Evolutionary conservation across 2,113 vertebrate species (phyloP).

Genomic region (Gorsachius goisagi): DNA sequence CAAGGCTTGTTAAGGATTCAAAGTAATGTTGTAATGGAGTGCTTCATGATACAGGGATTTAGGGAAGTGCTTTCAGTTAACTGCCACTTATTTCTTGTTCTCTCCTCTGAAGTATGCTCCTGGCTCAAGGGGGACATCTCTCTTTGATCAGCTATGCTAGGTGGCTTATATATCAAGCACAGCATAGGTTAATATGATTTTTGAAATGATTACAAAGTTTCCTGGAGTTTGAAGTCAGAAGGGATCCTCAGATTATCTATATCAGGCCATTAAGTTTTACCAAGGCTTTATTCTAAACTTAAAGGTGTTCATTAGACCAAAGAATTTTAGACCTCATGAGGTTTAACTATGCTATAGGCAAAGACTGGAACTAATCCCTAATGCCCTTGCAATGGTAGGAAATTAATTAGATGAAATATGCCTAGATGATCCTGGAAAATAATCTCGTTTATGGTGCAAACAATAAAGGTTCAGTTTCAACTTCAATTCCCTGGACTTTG

Average conservation of each 20-base stretch:
- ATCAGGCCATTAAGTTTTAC: conserved; percentile 37
- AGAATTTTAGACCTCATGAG: conserved; percentile 26
- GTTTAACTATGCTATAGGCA: conserved; percentile 26
- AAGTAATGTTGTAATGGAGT: conserved; percentile 1
- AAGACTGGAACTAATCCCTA: conserved; percentile 38
- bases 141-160: conserved; percentile 37
- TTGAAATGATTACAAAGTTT: conserved; percentile 30
- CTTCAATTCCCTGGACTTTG: neutral
- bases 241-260: neutral
- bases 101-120: neutral
- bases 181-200: conserved; percentile 43
- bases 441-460: neutral
- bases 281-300: conserved; percentile 42
- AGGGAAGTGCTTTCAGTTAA: conserved; percentile 15
- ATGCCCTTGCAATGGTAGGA: neutral
- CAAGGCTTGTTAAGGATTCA: neutral
- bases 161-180: conserved; percentile 21
- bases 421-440: neutral
- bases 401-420: conserved; percentile 51
- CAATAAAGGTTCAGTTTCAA: neutral
- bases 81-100: conserved; percentile 29
- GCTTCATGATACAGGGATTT: neutral
- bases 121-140: neutral
- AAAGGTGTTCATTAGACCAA: conserved; percentile 46
- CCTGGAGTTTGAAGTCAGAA: conserved; percentile 15